phyloP scores from a whole-genome alignment of 2,888 invertebrate species.

The Shargacucullia verbasci region DNA sequence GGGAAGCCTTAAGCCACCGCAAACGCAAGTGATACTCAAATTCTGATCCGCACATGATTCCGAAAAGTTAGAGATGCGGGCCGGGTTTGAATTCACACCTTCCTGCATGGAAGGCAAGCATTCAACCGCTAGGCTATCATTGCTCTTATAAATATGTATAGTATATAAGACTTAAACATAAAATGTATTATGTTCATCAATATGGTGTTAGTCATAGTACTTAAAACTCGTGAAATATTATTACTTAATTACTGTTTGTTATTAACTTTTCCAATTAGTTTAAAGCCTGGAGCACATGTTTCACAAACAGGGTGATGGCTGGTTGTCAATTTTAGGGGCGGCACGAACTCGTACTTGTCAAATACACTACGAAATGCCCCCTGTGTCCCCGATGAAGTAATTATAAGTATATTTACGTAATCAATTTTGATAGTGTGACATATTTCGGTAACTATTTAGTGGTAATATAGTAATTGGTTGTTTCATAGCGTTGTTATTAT shows the following conservation, averaged over 20 bases:
- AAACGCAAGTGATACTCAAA: too few relatives aligned
- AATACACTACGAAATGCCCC: constrained; percentile 45
- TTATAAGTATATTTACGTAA: constrained; percentile 57
- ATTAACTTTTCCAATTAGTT: constrained; percentile 46
- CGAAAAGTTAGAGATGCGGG: too few relatives aligned
- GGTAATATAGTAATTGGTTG: constrained; percentile 35
- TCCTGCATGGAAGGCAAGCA: too few relatives aligned
- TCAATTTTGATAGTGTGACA: constrained; percentile 45
- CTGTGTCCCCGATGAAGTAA: constrained; percentile 38
- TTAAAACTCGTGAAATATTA: background rate
- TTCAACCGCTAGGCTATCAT: too few relatives aligned
- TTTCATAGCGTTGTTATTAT: constrained; percentile 11
- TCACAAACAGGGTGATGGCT: constrained; percentile 22
- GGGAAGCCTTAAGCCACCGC: too few relatives aligned
- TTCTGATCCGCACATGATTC: too few relatives aligned
- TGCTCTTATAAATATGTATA: too few relatives aligned
- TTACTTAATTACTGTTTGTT: background rate
- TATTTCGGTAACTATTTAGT: constrained; percentile 18
- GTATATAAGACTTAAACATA: too few relatives aligned
- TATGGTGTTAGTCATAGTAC: too few relatives aligned
- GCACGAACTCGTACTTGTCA: constrained; percentile 47
- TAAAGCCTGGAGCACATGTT: constrained; percentile 27
- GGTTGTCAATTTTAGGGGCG: constrained; percentile 46
- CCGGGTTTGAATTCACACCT: too few relatives aligned
- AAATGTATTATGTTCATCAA: too few relatives aligned